Base-by-base conservation (phyloP, 2,797 vertebrate species). In the Eremophila alpestris region DNA sequence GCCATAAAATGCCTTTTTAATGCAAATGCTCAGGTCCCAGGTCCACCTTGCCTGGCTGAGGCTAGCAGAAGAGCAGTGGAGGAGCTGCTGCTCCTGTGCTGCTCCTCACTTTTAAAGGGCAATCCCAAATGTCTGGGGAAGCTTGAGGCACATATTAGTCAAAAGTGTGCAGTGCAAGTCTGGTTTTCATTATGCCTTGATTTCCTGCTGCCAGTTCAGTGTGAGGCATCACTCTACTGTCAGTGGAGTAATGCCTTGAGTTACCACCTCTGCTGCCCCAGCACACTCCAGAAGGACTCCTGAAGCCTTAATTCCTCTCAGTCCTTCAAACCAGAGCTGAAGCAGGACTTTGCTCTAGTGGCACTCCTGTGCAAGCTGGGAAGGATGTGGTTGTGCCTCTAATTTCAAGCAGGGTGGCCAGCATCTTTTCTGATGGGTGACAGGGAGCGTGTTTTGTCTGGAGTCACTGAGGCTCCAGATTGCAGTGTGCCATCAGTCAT, bases 251-350 rank as follows among this genome's bases (percentile, higher is more conserved):
- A 45, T 6, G 49, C 52, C 36, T 41, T 20, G 32, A 77, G 81
- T 18, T 26, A 13, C 60, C 10, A 24, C 13, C 38, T 38, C 10
- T 0, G 9, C 64, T n/a, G 49, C 23, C 16, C 38, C 29, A 45
- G 48, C 0, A 4, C 0, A 0, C 63, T n/a, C 20, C 36, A 56
- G 43, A 23, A 60, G 38, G 52, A 15, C 19, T 56, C 64, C 7
- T 26, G 32, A 68, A 76, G 62, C 32, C 70, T 38, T 51, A 20
- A n/a, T 27, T 91, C 55, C 26, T 29, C 38, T 45, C 29, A 30
- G 38, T 30, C 19, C 59, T 87, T 41, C 45, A 73, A 73, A 69
- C 13, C 30, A 76, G 48, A 86, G 63, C 73, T 73, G 62, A 83
- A 81, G 54, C 15, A 73, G 49, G 63, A 65, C 36, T 75, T 49